These are phyloP conservation scores for Adelognathus sp. DNA, from an alignment of 2,888 invertebrate species.

Conservation along the genomic window DNA sequence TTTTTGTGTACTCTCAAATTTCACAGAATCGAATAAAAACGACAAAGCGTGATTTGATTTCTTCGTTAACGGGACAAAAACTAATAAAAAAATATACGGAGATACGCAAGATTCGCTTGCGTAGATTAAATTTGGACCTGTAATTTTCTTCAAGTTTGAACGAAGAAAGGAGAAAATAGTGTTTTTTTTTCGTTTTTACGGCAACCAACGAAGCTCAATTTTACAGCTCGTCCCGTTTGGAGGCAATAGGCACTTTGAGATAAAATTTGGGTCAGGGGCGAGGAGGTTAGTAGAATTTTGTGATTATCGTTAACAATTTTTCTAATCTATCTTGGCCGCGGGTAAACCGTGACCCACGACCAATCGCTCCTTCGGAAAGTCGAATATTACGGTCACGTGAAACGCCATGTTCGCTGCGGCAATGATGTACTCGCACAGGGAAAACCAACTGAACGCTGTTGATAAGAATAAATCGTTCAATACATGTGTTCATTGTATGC, in stretches of 20 bases:
- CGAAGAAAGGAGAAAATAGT: background rate
- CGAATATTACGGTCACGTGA: slow-evolving; percentile 93
- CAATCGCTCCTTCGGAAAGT: slow-evolving; percentile 92
- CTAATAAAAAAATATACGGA: slow-evolving; percentile 35
- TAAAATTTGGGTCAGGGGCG: no score
- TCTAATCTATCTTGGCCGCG: slow-evolving; percentile 77
- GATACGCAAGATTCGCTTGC: slow-evolving; percentile 13
- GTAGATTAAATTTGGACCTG: slow-evolving; percentile 21
- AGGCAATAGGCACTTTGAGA: slow-evolving; percentile 77
- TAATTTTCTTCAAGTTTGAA: no score
- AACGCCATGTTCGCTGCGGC: slow-evolving; percentile 96
- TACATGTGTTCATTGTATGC: background rate
- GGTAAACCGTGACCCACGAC: slow-evolving; percentile 86
- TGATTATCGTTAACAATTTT: slow-evolving; percentile 32
- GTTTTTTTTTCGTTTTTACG: slow-evolving; percentile 21
- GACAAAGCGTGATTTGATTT: background rate
- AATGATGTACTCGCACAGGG: slow-evolving; percentile 95
- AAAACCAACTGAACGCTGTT: slow-evolving; percentile 97
- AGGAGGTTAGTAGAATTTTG: slow-evolving; percentile 63
- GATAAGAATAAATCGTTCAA: background rate
- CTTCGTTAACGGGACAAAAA: slow-evolving; percentile 5
- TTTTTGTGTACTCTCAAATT: background rate
- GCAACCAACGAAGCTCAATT: slow-evolving; percentile 19
- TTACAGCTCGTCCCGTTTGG: slow-evolving; percentile 25
- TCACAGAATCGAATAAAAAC: slow-evolving; percentile 30